A percentile compares a stretch with the other conserved stretches of the same genome.
phyloP scores from a whole-genome alignment of 2,888 invertebrate species.

The Steinernema scapterisci region DNA sequence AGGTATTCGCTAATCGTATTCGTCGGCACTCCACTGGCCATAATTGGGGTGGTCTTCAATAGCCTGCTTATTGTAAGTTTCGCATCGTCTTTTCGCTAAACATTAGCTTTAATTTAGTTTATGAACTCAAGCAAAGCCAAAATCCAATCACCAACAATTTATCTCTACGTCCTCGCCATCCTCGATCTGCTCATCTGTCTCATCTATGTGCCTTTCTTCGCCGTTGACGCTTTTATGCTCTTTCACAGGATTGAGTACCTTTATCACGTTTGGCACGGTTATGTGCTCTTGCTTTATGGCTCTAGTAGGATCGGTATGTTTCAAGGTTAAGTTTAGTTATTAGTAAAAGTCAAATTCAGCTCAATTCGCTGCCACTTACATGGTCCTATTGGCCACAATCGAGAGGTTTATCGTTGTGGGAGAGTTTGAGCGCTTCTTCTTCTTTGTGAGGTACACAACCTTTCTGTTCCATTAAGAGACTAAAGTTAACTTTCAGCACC shows the following conservation, averaged over 20 bases:
- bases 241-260: constrained; percentile 52
- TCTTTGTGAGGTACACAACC: constrained; percentile 50
- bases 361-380: constrained; percentile 62
- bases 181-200: constrained; percentile 59
- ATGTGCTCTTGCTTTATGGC: constrained; percentile 58
- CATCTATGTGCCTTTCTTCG: constrained; percentile 63
- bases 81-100: too few species aligned
- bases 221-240: constrained; percentile 58
- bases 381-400: constrained; percentile 59
- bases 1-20: constrained; percentile 57
- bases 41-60: constrained; percentile 57
- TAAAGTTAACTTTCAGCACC: constrained; percentile 41
- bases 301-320: constrained; percentile 51
- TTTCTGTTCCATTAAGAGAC: too few species aligned
- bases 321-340: not conserved
- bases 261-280: constrained; percentile 58
- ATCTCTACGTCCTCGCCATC: constrained; percentile 52
- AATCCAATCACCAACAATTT: constrained; percentile 51
- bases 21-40: constrained; percentile 58
- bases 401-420: constrained; percentile 60
- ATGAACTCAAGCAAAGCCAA: constrained; percentile 4
- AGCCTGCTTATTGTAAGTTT: constrained; percentile 54
- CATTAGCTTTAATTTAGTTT: not conserved
- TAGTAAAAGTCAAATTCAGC: constrained; percentile 44
- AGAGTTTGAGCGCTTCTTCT: constrained; percentile 50